These are phyloP conservation scores for Hyles euphorbiae DNA, from an alignment of 1,140 invertebrate species.

Conservation along the genomic window DNA sequence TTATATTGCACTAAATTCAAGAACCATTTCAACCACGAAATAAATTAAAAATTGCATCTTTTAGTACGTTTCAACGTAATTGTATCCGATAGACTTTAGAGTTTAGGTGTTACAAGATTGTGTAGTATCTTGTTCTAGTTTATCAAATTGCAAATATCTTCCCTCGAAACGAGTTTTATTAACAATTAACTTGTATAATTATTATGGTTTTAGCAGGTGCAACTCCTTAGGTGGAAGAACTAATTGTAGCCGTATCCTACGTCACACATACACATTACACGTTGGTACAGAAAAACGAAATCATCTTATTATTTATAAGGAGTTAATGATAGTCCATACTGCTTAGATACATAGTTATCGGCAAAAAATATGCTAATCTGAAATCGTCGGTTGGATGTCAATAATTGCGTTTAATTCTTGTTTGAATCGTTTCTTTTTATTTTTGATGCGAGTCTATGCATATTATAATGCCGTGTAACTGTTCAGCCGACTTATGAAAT, in stretches of 20 bases:
- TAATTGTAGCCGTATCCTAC: slow-evolving; percentile 39
- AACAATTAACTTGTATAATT: slow-evolving; percentile 51
- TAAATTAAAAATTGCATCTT: too few relatives aligned
- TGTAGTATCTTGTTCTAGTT: too few relatives aligned
- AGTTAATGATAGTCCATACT: slow-evolving; percentile 33
- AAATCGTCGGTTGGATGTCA: slow-evolving; percentile 21
- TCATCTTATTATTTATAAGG: slow-evolving; percentile 25
- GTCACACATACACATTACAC: slow-evolving; percentile 42
- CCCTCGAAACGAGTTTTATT: slow-evolving; percentile 30
- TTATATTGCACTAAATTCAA: too few relatives aligned
- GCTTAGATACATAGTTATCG: slow-evolving; percentile 21
- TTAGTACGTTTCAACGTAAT: too few relatives aligned
- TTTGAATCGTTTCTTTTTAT: too few relatives aligned
- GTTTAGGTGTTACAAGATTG: too few relatives aligned
- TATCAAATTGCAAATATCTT: neutral
- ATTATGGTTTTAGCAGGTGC: slow-evolving; percentile 58
- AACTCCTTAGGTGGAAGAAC: slow-evolving; percentile 43
- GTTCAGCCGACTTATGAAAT: too few relatives aligned
- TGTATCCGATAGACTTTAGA: too few relatives aligned
- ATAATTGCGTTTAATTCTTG: too few relatives aligned
- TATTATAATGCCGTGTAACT: too few relatives aligned
- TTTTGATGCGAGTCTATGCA: too few relatives aligned
- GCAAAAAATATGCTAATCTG: slow-evolving; percentile 29
- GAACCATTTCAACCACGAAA: too few relatives aligned
- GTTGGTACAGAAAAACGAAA: neutral